Base-by-base conservation (phyloP, 2,797 vertebrate genomes). In the Enteromius argenteus region DNA sequence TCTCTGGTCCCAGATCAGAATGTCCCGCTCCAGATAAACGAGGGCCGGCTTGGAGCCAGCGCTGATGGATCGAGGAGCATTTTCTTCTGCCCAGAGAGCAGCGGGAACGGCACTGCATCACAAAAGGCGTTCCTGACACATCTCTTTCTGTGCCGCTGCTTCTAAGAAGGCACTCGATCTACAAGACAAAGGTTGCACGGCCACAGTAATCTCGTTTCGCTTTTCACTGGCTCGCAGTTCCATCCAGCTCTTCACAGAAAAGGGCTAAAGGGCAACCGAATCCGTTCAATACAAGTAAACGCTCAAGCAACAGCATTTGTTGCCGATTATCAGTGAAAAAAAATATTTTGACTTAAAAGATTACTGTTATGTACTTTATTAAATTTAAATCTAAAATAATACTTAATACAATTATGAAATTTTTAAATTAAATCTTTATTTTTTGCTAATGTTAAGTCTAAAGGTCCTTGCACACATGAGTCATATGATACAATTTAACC, bases 21-120 rank as follows among this genome's bases (percentile, higher is more conserved):
- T 68, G 68, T 79, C 77, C 67, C 21, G 30, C 49, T 67, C 69
- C 51, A 81, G 85, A 84, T 85, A 76, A 89, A 86, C 78, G 69
- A 79, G 42, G 21, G 32, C 21, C 42, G 72, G 60, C 37, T 39
- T 30, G 19, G 56, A 79, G 44, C 72, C 79, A 81, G 37, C 10
- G 3, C 30, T 76, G 51, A 81, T 62, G 62, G 44, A 87, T 80
- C 4, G 53, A 58, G 30, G 23, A 79, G 21, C 10, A 8, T 39
- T 85, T 86, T 75, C 53, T 64, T 84, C n/a, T 19, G 64, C 35
- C 35, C 19, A 49, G 66, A 77, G 27, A 62, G 44, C 72, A 80
- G 51, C 23, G 51, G 69, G 68, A 60, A 78, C 7, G 19, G 39
- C 32, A 51, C 23, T 64, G 74, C 39, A 68, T 66, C n/a, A 67